These are phyloP conservation scores for Drosophila nasuta DNA, from an alignment of 1,140 invertebrate genomes.

Conservation along the genomic window DNA sequence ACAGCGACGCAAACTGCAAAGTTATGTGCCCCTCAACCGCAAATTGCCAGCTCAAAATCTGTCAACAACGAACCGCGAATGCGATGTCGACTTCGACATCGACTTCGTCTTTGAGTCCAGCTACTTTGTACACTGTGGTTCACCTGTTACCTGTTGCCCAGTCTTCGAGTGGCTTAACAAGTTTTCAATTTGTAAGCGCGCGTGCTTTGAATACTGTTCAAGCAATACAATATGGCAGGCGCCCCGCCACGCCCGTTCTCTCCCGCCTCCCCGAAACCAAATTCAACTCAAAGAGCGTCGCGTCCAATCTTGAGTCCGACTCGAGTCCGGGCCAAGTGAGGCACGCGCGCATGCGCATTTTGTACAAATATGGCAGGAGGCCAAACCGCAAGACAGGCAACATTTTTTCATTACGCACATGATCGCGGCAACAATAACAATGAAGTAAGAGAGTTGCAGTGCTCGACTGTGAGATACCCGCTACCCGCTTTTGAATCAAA, in stretches of 20 bases:
- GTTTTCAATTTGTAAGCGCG: constrained; percentile 82
- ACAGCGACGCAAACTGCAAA: constrained; percentile 37
- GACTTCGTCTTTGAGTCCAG: constrained; percentile 14
- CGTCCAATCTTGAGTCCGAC: constrained; percentile 19
- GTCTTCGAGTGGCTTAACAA: constrained; percentile 67
- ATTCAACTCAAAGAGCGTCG: constrained; percentile 32
- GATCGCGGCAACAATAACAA: constrained; percentile 20
- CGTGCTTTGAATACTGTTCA: constrained; percentile 76
- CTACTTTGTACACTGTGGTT: constrained; percentile 26
- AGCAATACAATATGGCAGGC: neutral
- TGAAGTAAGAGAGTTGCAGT: too few species aligned
- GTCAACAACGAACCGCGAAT: constrained; percentile 46
- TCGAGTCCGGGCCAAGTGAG: constrained; percentile 53
- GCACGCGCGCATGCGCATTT: constrained; percentile 64
- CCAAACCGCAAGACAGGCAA: constrained; percentile 54
- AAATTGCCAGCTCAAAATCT: constrained; percentile 78
- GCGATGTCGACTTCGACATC: neutral
- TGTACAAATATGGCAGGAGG: constrained; percentile 59
- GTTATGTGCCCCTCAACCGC: constrained; percentile 41
- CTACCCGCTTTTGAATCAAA: too few species aligned
- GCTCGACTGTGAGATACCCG: too few species aligned
- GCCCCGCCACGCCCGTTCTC: too few species aligned
- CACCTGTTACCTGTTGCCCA: constrained; percentile 54
- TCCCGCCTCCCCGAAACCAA: constrained; percentile 24
- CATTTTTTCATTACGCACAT: constrained; percentile 48